Conservation (phyloP, 2,888 invertebrate genomes). For the Drosophila suboccidentalis region DNA sequence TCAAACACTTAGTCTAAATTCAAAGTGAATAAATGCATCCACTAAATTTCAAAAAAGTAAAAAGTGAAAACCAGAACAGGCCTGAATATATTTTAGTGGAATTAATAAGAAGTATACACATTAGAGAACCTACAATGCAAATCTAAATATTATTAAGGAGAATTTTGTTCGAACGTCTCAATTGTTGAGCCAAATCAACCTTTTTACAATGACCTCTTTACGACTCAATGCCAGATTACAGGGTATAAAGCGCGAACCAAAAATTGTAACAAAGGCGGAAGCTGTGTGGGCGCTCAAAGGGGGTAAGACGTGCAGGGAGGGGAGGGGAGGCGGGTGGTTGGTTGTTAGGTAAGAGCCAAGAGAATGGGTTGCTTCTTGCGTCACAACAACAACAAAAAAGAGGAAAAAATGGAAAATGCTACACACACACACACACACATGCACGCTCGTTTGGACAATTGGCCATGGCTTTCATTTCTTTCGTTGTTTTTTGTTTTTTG, state of each 20-base stretch:
- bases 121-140: too few relatives aligned
- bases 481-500: constrained; percentile 11
- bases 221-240: constrained; percentile 10
- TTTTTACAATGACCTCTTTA: too few relatives aligned
- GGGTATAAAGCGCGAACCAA: constrained; percentile 40
- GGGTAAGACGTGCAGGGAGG: constrained; percentile 5
- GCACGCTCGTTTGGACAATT: constrained; percentile 61
- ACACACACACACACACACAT: constrained; percentile 36
- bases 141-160: too few relatives aligned
- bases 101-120: too few relatives aligned
- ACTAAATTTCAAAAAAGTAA: too few relatives aligned
- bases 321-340: neutral
- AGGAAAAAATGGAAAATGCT: constrained; percentile 57
- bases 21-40: too few relatives aligned
- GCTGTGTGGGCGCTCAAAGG: constrained; percentile 40
- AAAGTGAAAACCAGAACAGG: too few relatives aligned
- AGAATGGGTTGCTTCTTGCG: constrained; percentile 56
- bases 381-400: constrained; percentile 42
- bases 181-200: neutral
- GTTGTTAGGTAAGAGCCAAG: constrained; percentile 51
- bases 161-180: too few relatives aligned
- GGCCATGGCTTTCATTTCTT: constrained; percentile 60
- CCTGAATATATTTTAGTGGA: too few relatives aligned
- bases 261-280: constrained; percentile 58
- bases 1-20: too few relatives aligned